Base-by-base conservation (phyloP, 2,797 vertebrate genomes). In the Lateolabrax maculatus region DNA sequence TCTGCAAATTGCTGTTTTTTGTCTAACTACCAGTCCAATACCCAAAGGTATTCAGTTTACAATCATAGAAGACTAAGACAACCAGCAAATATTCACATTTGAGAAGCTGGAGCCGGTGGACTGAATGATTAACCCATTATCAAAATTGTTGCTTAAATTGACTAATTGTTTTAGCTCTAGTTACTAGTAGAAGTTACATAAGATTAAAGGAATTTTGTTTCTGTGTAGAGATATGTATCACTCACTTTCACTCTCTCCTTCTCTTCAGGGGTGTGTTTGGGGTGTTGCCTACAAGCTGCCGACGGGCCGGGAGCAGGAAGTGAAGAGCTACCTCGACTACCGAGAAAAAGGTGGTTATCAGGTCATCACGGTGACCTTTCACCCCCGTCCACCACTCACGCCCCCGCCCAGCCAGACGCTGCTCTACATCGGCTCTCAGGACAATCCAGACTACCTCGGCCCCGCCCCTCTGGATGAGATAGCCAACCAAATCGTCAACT, bases 371-470 rank as follows among this genome's bases (percentile, higher is more conserved):
- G 97, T 98, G 64, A 91, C 90, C 85, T 99, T 99, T 92, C 92
- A 98, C 75, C 97, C 97, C 8, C 88, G 89, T 71, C 89, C 89
- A 9, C 80, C 87, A 1, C 71, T 77, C 57, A 5, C 39, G 67
- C 89, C 90, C 79, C 94, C 12, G 1, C 93, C 92, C 44, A 68
- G 58, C 78, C 96, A 97, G 74, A 94, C 97, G 6, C 83, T 98
- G 71, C 94, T 99, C 2, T 99, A 99, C 94, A 97, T 99, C 4
- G 98, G 98, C 86, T 97, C 96, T 41, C 91, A 92, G 43, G 97
- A 97, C 92, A 98, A 98, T 86, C 98, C 98, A 6, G 90, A 98
- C 93, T 99, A 98, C 93, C 97, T 99, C 36, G 98, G 98, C 61
- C 98, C 98, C 5, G 98, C 98, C 12, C 97, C 98, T 29, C 90